Percentiles rank a stretch among this genome's conserved stretches.
These are phyloP conservation scores for Druon quercuslanigerum DNA, from an alignment of 1,140 invertebrate species.

Conservation along the genomic window DNA sequence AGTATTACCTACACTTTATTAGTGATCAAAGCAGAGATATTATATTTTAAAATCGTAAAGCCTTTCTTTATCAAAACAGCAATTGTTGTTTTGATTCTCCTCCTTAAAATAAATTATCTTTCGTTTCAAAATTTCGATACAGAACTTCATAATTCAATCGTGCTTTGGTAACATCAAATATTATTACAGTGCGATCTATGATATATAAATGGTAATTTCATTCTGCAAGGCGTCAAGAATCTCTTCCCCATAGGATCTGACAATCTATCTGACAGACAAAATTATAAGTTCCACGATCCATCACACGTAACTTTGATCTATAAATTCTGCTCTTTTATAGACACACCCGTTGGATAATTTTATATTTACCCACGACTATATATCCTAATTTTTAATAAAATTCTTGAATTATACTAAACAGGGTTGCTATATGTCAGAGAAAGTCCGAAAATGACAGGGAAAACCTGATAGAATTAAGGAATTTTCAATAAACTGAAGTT, in stretches of 20 bases:
- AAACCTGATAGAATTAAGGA: no score
- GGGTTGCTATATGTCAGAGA: no score
- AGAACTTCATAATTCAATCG: not conserved
- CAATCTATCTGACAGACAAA: conserved; percentile 24
- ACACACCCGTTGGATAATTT: conserved; percentile 22
- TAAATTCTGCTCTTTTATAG: conserved; percentile 1
- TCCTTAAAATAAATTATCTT: no score
- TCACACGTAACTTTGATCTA: conserved; percentile 17
- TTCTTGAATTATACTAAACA: not conserved
- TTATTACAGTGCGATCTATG: not conserved
- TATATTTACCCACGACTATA: conserved; percentile 15
- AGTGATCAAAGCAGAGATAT: no score
- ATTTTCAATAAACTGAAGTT: no score
- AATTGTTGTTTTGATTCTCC: no score
- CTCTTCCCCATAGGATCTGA: conserved; percentile 3
- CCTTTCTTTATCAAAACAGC: no score
- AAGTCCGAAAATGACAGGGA: no score
- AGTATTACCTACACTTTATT: no score
- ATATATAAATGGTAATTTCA: not conserved
- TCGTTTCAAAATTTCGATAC: no score
- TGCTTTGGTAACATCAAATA: not conserved
- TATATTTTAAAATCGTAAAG: no score
- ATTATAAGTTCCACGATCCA: conserved; percentile 15
- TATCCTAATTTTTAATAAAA: not conserved
- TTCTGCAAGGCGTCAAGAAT: conserved; percentile 11